These are phyloP conservation scores for Orchestes rusci DNA, from an alignment of 2,888 invertebrate species.

Conservation along the genomic window DNA sequence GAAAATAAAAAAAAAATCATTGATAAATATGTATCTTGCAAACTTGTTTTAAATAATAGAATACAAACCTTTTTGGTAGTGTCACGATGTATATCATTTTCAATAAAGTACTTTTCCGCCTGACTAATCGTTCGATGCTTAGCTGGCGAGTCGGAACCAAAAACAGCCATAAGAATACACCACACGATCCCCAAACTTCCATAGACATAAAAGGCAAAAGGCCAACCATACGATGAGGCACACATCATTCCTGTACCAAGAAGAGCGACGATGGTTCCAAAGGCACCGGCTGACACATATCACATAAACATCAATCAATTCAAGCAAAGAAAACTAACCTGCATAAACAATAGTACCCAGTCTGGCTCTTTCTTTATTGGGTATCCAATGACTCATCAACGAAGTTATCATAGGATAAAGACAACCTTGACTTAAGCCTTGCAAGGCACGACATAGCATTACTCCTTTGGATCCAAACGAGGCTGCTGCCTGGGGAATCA, in stretches of 20 bases:
- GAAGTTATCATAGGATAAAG: constrained; percentile 9
- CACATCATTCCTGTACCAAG: constrained; percentile 66
- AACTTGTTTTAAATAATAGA: no score
- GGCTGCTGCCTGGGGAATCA: constrained; percentile 9
- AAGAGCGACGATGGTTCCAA: constrained; percentile 73
- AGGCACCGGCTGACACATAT: no score
- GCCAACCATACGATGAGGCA: constrained; percentile 65
- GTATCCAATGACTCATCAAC: constrained; percentile 16
- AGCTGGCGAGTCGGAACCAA: constrained; percentile 60
- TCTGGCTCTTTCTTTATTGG: constrained; percentile 9
- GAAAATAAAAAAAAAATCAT: no score
- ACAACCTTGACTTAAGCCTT: constrained; percentile 16
- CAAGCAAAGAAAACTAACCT: no score
- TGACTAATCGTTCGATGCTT: constrained; percentile 52
- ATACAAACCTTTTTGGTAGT: no score
- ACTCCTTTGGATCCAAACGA: constrained; percentile 11
- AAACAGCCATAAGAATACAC: constrained; percentile 52
- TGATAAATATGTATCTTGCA: no score
- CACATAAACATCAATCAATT: no score
- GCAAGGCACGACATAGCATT: constrained; percentile 11
- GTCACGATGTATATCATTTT: constrained; percentile 36
- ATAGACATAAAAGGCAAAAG: constrained; percentile 68
- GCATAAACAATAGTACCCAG: constrained; percentile 12
- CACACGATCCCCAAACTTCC: constrained; percentile 57
- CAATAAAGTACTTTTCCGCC: constrained; percentile 60